Conservation (phyloP, 2,888 invertebrate species). For the Cancer borealis region DNA sequence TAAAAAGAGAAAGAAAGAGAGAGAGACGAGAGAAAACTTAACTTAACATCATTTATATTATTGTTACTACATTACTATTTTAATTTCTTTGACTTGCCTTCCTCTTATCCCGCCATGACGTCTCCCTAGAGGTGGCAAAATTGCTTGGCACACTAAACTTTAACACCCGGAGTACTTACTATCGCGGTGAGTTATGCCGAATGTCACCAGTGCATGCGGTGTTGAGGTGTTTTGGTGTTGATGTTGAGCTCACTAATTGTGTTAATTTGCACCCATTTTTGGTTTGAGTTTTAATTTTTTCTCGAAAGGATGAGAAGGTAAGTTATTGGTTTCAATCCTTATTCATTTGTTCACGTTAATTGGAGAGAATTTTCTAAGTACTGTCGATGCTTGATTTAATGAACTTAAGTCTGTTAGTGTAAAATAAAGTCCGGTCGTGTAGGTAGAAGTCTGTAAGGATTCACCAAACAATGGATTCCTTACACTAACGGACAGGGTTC, state of each 20-base stretch:
- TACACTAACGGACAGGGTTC: too few relatives aligned
- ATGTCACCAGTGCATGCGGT: conserved; percentile 8
- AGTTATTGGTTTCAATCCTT: too few relatives aligned
- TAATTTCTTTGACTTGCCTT: conserved; percentile 4
- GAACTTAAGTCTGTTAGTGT: too few relatives aligned
- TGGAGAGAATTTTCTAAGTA: too few relatives aligned
- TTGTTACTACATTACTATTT: background rate
- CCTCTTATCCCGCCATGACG: conserved; percentile 30
- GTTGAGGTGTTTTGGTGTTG: conserved; percentile 26
- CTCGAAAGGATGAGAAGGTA: background rate
- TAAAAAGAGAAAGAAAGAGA: background rate
- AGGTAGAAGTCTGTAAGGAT: too few relatives aligned
- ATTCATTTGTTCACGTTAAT: too few relatives aligned
- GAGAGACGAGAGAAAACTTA: background rate
- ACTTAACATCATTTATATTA: background rate
- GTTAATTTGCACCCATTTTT: background rate
- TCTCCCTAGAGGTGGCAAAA: conserved; percentile 69
- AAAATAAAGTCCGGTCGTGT: too few relatives aligned
- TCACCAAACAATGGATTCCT: too few relatives aligned
- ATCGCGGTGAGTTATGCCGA: conserved; percentile 64
- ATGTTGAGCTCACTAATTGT: background rate
- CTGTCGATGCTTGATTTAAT: too few relatives aligned
- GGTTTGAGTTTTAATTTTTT: background rate
- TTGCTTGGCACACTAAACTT: conserved; percentile 69
- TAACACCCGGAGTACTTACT: conserved; percentile 65